These are phyloP conservation scores for Mormyrus proboscirostris DNA, from an alignment of 2,797 vertebrate species.

Conservation along the genomic window DNA sequence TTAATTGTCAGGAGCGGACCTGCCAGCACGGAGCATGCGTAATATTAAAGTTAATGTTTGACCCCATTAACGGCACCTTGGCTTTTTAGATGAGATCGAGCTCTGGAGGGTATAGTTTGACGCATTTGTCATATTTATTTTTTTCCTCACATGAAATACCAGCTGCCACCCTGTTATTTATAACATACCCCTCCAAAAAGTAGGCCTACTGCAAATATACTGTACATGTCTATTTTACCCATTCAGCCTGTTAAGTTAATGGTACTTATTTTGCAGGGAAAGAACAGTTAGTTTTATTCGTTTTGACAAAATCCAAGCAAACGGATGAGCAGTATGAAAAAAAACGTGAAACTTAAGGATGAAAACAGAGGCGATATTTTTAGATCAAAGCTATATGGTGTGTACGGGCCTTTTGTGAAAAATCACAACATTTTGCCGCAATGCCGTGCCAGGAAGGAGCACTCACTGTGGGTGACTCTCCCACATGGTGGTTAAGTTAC, in stretches of 20 bases:
- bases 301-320: not conserved
- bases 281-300: not conserved
- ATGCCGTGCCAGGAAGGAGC: not conserved
- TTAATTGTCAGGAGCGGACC: not conserved
- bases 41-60: not conserved
- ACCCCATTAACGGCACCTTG: not conserved
- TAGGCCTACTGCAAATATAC: not conserved
- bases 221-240: not conserved
- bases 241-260: not conserved
- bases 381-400: not conserved
- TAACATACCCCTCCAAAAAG: not conserved
- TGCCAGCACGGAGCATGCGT: not conserved
- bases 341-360: not conserved
- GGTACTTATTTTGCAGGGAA: not conserved
- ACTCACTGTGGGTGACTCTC: not conserved
- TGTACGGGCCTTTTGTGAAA: not conserved
- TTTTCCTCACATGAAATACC: not conserved
- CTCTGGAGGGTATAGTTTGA: not conserved
- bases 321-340: not conserved
- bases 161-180: not conserved
- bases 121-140: not conserved
- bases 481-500: not conserved
- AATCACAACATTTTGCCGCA: not conserved
- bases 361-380: not conserved
- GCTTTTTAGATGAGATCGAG: not conserved